Evolutionary conservation across 2,113 vertebrate species (phyloP).

Genomic region (Seriola rivoliana): DNA sequence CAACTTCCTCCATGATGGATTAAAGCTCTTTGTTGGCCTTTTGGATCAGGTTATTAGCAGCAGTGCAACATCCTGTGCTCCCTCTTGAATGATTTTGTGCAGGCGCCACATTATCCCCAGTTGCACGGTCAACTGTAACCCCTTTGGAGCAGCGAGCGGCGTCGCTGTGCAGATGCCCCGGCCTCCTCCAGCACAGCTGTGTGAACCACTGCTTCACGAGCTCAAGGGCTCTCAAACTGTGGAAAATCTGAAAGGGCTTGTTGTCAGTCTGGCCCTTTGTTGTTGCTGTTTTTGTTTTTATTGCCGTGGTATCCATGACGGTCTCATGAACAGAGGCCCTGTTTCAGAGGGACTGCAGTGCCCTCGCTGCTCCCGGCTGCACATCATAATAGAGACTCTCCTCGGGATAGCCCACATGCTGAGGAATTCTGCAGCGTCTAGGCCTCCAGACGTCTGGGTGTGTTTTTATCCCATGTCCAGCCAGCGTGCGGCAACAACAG

Average conservation of each 20-base stretch:
- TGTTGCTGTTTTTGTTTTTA: slow-evolving; percentile 80
- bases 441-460: slow-evolving; percentile 72
- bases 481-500: slow-evolving; percentile 42
- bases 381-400: slow-evolving; percentile 64
- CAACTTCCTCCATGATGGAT: slow-evolving; percentile 42
- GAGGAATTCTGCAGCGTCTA: slow-evolving; percentile 75
- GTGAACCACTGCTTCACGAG: slow-evolving; percentile 70
- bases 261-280: slow-evolving; percentile 76
- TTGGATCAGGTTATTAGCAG: slow-evolving; percentile 22
- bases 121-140: slow-evolving; percentile 25
- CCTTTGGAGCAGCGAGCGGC: not conserved
- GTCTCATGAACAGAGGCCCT: slow-evolving; percentile 76
- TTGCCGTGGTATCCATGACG: slow-evolving; percentile 79
- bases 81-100: slow-evolving; percentile 27
- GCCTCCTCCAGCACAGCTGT: slow-evolving; percentile 68
- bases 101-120: slow-evolving; percentile 35
- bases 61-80: slow-evolving; percentile 30
- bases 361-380: slow-evolving; percentile 52
- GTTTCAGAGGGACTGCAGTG: slow-evolving; percentile 71
- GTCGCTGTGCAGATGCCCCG: slow-evolving; percentile 12
- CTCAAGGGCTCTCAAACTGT: slow-evolving; percentile 62
- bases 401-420: slow-evolving; percentile 74
- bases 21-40: slow-evolving; percentile 28
- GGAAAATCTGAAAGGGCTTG: slow-evolving; percentile 75
- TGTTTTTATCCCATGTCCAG: slow-evolving; percentile 56